These are phyloP conservation scores for Mareca penelope DNA, from an alignment of 2,797 vertebrate species.

Conservation along the genomic window DNA sequence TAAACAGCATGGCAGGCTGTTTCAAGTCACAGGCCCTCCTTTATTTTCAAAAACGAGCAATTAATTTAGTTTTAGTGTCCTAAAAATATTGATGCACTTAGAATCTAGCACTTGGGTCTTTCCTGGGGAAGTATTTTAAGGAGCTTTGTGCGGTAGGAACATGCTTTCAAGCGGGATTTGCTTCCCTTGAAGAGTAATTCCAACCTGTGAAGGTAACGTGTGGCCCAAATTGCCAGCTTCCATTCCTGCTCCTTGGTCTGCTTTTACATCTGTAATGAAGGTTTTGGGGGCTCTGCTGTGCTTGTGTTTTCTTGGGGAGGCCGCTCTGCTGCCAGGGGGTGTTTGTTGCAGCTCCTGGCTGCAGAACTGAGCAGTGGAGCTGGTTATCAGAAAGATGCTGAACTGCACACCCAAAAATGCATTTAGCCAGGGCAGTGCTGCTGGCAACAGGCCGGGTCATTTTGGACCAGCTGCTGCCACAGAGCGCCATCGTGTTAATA, in stretches of 20 bases:
- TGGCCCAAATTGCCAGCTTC: neutral
- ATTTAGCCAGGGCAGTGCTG: neutral
- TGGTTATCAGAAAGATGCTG: neutral
- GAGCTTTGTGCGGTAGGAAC: neutral
- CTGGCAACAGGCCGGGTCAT: neutral
- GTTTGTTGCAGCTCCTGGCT: neutral
- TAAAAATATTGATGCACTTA: neutral
- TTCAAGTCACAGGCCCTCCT: accelerated
- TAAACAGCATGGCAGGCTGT: neutral
- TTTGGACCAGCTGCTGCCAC: neutral
- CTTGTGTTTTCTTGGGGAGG: neutral
- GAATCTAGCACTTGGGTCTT: accelerated
- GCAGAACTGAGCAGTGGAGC: neutral
- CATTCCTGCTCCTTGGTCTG: neutral
- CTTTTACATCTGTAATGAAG: neutral
- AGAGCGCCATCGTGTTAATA: neutral
- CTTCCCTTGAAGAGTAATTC: neutral
- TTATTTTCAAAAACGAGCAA: neutral
- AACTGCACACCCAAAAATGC: neutral
- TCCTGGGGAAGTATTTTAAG: neutral
- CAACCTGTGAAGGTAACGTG: neutral
- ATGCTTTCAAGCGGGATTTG: neutral
- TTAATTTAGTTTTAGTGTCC: neutral
- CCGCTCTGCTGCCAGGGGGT: neutral
- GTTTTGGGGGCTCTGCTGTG: neutral